Conservation (phyloP, 2,797 vertebrate genomes). For the Selene dorsalis region DNA sequence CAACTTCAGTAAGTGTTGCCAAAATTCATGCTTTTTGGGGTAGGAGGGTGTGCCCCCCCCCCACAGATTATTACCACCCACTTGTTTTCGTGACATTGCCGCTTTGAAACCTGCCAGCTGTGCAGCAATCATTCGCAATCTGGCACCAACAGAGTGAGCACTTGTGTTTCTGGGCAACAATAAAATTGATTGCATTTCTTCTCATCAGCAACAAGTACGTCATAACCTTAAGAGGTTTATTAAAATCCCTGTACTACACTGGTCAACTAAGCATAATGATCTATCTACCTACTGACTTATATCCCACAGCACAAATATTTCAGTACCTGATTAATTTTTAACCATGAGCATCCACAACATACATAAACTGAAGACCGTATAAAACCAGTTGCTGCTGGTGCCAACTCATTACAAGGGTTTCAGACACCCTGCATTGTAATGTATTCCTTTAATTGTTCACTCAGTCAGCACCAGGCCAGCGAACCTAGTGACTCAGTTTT, state of each 20-base stretch:
- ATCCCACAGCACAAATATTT: background rate
- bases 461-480: constrained; percentile 16
- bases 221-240: constrained; percentile 10
- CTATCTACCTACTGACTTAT: no score
- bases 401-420: constrained; percentile 25
- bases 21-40: background rate
- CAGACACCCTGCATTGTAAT: constrained; percentile 25
- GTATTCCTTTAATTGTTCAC: constrained; percentile 44
- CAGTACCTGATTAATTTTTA: constrained; percentile 2
- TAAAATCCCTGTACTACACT: background rate
- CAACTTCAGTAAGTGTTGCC: background rate
- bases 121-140: background rate
- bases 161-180: constrained; percentile 4
- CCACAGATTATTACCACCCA: background rate
- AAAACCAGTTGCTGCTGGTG: constrained; percentile 12
- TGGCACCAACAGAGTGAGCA: background rate
- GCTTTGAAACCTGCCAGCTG: background rate
- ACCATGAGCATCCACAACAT: background rate
- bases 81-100: background rate
- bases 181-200: background rate
- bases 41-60: background rate
- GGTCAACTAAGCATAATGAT: background rate
- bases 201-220: background rate
- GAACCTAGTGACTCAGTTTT: constrained; percentile 28
- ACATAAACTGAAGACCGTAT: background rate